A percentile compares a stretch with the other conserved stretches of the same genome.
Evolutionary conservation across 2,113 vertebrate genomes (phyloP).

Genomic region (Mobula birostris): DNA sequence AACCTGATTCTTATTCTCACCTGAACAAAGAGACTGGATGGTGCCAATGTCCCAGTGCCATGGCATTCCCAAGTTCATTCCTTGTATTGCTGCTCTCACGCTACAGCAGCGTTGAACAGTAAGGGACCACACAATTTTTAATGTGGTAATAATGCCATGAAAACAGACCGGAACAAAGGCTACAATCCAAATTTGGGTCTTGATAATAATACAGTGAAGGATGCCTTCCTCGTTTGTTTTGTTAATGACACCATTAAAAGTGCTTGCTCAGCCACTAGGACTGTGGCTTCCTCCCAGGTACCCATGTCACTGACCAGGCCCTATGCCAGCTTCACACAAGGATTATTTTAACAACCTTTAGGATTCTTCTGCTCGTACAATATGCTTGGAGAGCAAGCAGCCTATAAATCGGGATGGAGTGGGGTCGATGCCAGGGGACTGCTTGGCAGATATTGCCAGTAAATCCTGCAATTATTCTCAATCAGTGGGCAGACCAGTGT

Average conservation of each 20-base stretch:
- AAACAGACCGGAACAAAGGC: not conserved
- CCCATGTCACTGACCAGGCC: no score
- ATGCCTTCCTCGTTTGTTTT: not conserved
- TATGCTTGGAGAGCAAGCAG: not conserved
- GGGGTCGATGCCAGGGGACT: not conserved
- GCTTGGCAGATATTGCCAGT: not conserved
- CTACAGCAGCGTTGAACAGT: not conserved
- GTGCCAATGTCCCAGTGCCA: not conserved
- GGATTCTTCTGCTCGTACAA: not conserved
- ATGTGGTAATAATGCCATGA: not conserved
- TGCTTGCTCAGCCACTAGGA: not conserved
- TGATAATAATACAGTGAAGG: no score
- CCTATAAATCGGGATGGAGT: constrained; percentile 26
- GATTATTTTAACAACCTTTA: constrained; percentile 13
- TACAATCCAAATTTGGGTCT: not conserved
- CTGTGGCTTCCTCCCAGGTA: not conserved
- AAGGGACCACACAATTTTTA: not conserved
- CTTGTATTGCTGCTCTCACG: not conserved
- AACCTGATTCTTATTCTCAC: no score
- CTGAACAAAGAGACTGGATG: not conserved
- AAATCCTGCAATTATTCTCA: constrained; percentile 27
- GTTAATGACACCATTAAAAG: not conserved
- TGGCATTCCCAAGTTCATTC: not conserved
- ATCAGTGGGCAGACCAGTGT: not conserved
- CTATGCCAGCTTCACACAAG: not conserved